Evolutionary conservation across 2,888 invertebrate species (phyloP).

Genomic region (Dryocosmus kuriphilus): DNA sequence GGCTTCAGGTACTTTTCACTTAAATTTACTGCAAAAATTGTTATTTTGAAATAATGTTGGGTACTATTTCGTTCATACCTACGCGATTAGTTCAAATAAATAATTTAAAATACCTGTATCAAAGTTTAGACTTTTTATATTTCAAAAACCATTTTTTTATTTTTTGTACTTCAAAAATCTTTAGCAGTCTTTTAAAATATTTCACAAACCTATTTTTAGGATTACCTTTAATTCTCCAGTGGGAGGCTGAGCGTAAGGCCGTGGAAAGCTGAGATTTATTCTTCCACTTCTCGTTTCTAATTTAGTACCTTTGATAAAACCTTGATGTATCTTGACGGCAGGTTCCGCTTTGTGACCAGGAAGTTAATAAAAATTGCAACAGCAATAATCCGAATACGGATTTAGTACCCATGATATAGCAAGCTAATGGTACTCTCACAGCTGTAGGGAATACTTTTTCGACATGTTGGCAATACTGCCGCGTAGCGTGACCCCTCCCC

Average conservation of each 20-base stretch:
- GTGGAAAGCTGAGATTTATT: not conserved
- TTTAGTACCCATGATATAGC: not conserved
- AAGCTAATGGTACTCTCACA: not conserved
- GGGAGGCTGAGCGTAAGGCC: not conserved
- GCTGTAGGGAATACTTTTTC: too few relatives aligned
- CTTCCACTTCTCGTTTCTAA: not conserved
- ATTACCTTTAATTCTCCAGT: not conserved
- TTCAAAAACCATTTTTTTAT: not conserved
- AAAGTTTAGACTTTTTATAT: too few relatives aligned
- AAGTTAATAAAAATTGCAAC: not conserved
- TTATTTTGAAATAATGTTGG: too few relatives aligned
- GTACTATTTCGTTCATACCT: too few relatives aligned
- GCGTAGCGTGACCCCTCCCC: too few relatives aligned
- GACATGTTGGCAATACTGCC: too few relatives aligned
- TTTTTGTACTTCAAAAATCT: not conserved
- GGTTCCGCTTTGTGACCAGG: not conserved
- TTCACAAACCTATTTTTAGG: not conserved
- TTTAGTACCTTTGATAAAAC: not conserved
- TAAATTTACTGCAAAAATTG: too few relatives aligned
- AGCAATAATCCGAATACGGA: not conserved
- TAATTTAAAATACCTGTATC: too few relatives aligned
- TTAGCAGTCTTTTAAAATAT: too few relatives aligned
- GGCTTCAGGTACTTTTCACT: too few relatives aligned
- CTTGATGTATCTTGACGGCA: not conserved
- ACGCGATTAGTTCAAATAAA: too few relatives aligned